Base-by-base conservation (phyloP, 2,797 vertebrate genomes). In the Tragelaphus eurycerus region DNA sequence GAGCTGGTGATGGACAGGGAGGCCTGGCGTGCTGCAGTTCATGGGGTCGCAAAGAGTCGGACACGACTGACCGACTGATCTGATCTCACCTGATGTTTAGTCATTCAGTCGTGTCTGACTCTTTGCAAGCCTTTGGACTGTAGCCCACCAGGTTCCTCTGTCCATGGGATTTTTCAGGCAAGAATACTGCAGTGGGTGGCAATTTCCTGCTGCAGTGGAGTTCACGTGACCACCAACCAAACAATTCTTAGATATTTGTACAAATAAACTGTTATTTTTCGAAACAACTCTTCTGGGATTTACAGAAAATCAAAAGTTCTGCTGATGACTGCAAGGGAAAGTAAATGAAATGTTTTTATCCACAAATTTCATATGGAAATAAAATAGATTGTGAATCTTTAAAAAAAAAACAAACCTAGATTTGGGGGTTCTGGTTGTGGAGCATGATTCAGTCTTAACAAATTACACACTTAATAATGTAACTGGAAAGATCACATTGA, bases 401-500 rank as follows among this genome's bases (percentile, higher is more conserved):
- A 31, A 62, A 62, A 93, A 93, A 93, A 96, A 86, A 55, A 96
- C 43, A 86, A 43, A 9, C 4, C 81, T 94, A 81, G 29, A 46
- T 92, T 93, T 52, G 12, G 19, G 4, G 34, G 1, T 19, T 5
- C 3, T 14, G 13, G n/a, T 78, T 17, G n/a, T 3, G 3, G 16
- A 12, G 6, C 17, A 90, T 55, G 21, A 29, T 90, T 96, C 93
- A 84, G 59, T 50, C 25, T 89, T 91, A 95, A 62, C 10, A 92
- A 93, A 54, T 83, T 74, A n/a, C 1, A 96, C 96, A 89, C 9
- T 76, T 64, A 57, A 90, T 38, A 60, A 76, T 34, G 43, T 19
- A 84, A 2, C 79, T 1, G 46, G 23, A 95, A 93, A 86, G 3
- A 82, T n/a, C 9, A 74, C 31, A 90, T 50, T 29, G 54, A 67